Base-by-base conservation (phyloP, 2,888 invertebrate species). In the Pocota personata region DNA sequence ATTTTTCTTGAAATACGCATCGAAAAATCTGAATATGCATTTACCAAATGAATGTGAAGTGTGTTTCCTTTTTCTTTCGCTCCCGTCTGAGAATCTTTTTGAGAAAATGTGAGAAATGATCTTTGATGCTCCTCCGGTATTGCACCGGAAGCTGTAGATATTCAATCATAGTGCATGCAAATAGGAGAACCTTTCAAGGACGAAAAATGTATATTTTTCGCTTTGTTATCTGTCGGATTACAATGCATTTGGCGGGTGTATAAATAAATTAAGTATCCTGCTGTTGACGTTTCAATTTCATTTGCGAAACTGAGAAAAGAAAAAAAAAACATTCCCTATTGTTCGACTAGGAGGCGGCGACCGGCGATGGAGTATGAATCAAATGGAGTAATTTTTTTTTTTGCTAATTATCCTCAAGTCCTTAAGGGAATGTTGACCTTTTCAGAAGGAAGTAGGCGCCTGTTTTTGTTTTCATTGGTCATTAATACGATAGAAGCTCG, bases 271-370 rank as follows among this genome's bases (percentile, higher is more conserved):
- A 75, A 37, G 30, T 55, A 75, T 55, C 46, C 82, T 82, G 82
- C 48, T 62, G 75, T 55, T 82, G 82, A 82, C 82, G 69, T 82
- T 82, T 66, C 69, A 82, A 82, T 82, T 82, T 48, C 21, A 66
- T 64, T 79, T 46, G 43, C 24, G 27, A 40, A 40, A 12, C 14
- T 14, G 43, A 46, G 10, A 46, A 40, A n/a, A 7, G 14, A 37
- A 12, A 7, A 16, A 24, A 32, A 58, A 58, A 6, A 32, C 19
- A 3, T 46, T n/a, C 8, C 5, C 30, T 57, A 57, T 71, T 71
- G 69, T 71, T 57, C 21, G 67, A 52, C 40, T 40, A 14, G n/a
- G 40, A 12, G 19, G 30, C 19, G 37, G 37, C 14, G 16, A n/a
- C 2, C 16, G 46, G 12, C 0, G 14, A 40, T 12, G 24, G n/a